Evolutionary conservation across 2,113 vertebrate species (phyloP), one percentile per base, ranked within the genome.

Genomic region (Psephotus haematonotus): DNA sequence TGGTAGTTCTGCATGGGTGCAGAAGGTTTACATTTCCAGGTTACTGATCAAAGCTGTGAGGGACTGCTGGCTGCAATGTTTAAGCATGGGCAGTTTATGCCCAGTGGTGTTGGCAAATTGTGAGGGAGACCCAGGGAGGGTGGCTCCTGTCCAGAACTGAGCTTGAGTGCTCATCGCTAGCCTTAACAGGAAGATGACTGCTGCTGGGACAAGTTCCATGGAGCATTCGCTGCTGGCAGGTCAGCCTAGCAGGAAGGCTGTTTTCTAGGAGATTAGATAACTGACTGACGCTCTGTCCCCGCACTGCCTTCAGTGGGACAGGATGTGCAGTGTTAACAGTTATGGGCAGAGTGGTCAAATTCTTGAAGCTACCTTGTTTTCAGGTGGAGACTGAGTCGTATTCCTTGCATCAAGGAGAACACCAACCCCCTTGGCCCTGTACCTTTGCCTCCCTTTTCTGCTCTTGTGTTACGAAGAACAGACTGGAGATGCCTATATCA

Each of bases 141-240:
- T 83, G 85, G 75, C 59, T 70, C 49, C 50, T 39, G 20, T 52
- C 79, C 47, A 20, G 39, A 53, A 29, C 79, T 75, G 68, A 62
- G 64, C 60, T 67, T 0, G 2, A 2, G 6, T 0, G 0, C 46
- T 80, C 64, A 8, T 37, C 1, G 0, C 52, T 71, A 17, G 28
- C 8, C 5, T 35, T 57, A 14, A 37, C 85, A 84, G 85, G 90
- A 91, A 82, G 88, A 10, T 64, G 68, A 46, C 55, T 71, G 7
- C 71, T 65, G 47, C 83, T 92, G 72, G 65, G n/a, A 60, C 68
- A 74, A 1, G 17, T 37, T 79, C 82, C 20, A 18, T 16, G 52
- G n/a, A 62, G 27, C 14, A 5, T 23, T 91, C 1, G 2, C 50
- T 90, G 64, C 22, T 49, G 90, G 60, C 77, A 91, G 59, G 39